Conservation (phyloP, 2,113 vertebrate genomes). For the Prinia subflava region DNA sequence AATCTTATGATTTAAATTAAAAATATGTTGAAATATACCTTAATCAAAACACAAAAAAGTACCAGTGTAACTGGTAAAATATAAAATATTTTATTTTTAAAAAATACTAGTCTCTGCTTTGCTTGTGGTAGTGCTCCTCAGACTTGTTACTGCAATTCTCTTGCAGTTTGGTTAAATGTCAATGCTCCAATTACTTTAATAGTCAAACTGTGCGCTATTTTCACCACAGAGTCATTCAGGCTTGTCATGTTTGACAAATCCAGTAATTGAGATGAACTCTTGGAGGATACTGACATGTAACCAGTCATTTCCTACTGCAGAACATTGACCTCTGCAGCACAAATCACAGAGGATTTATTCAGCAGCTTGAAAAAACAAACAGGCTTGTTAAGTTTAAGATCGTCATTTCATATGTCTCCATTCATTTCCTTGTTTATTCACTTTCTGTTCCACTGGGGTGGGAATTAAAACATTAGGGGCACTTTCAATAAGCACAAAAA, state of each 20-base stretch:
- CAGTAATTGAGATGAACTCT: conserved; percentile 69
- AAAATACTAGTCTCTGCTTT: not conserved
- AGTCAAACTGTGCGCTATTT: conserved; percentile 66
- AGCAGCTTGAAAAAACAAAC: conserved; percentile 30
- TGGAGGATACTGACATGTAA: conserved; percentile 56
- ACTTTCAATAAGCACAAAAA: not conserved
- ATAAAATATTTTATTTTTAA: not conserved
- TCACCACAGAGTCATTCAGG: conserved; percentile 58
- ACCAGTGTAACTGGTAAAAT: not conserved
- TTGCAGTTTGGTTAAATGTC: conserved; percentile 63
- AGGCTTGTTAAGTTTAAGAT: conserved; percentile 15
- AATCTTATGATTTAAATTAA: not conserved
- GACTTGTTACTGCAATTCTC: conserved; percentile 54
- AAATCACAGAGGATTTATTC: conserved; percentile 38
- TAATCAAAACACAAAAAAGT: not conserved
- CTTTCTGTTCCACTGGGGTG: not conserved
- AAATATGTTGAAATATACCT: not conserved
- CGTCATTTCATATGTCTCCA: conserved; percentile 1
- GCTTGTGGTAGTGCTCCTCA: not conserved
- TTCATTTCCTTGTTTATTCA: not conserved
- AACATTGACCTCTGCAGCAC: conserved; percentile 24
- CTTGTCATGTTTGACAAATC: conserved; percentile 70
- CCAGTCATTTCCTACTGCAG: conserved; percentile 53
- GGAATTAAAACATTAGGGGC: not conserved
- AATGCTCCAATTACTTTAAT: conserved; percentile 71